Evolutionary conservation across 2,113 vertebrate species (phyloP), one percentile per base, ranked within the genome.

Genomic region (Eubucco bourcierii): DNA sequence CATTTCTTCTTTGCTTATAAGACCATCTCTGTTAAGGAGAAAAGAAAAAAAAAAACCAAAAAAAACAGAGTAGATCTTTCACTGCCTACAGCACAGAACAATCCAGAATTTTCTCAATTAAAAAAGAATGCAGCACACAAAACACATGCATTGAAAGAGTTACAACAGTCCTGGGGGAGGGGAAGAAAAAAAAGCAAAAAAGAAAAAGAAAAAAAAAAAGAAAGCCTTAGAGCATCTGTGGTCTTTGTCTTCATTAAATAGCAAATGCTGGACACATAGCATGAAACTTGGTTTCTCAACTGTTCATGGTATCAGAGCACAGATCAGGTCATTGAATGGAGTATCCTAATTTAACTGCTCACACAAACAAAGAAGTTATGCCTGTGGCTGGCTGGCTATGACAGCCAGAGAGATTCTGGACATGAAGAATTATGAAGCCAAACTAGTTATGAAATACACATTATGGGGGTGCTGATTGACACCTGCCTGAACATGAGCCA

Each of bases 1-100:
- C 99, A 99, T 99, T 97, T 99, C 99, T 84, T 99, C 99, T 97
- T 99, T 99, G 97, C 99, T 99, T 95, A 99, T 99, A 68, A 99
- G 96, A 17, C 99, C 99, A 89, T 99, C 99, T 96, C 99, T 99
- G 96, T 90, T 56, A 80, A 71, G 52, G 31, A 6, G 25, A 37
- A 70, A 33, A 29, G 12, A 29, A 95, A 64, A 47, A 68, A 34
- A 27, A 15, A 34, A 95, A 64, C 33, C 28, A 33, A 39, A 20
- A 18, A 37, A 95, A 64, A 31, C 4, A 91, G 66, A 63, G 23
- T 47, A 65, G 24, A n/a, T 55, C 31, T 86, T 46, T 90, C 56
- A 95, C 58, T 58, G 67, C 13, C 73, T 25, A 33, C 3, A 3
- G 17, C 66, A 44, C 28, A n/a, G 52, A 77, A 90, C 25, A 53